Conservation (phyloP, 1,140 invertebrate genomes). For the Drosophila bifasciata region DNA sequence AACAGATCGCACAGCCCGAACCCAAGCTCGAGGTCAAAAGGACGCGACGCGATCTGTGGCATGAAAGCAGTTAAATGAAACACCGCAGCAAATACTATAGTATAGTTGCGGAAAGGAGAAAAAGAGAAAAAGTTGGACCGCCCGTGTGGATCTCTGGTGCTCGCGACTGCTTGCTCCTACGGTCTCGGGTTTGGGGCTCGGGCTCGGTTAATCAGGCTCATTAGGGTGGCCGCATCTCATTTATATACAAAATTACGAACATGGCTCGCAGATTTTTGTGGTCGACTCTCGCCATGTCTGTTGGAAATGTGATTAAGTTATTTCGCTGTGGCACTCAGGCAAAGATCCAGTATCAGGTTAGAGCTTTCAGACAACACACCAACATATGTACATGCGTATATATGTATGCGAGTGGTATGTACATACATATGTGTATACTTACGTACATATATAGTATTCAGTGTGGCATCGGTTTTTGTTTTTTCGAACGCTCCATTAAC, state of each 20-base stretch:
- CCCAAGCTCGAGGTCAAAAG: conserved; percentile 73
- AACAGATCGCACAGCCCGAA: conserved; percentile 8
- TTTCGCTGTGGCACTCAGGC: conserved; percentile 61
- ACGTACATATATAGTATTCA: not conserved
- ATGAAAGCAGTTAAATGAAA: conserved; percentile 82
- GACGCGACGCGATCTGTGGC: conserved; percentile 81
- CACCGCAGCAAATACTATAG: conserved; percentile 65
- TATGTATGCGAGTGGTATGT: conserved; percentile 1
- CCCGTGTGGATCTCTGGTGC: conserved; percentile 38
- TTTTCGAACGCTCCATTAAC: conserved; percentile 82
- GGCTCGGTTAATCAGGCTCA: conserved; percentile 83
- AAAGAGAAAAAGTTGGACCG: conserved; percentile 15
- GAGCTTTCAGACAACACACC: conserved; percentile 37
- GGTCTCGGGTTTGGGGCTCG: too few species aligned
- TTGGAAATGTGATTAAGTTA: conserved; percentile 83
- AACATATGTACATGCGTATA: conserved; percentile 30
- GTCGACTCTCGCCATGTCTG: conserved; percentile 48
- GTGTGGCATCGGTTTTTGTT: conserved; percentile 42
- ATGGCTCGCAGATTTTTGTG: conserved; percentile 79
- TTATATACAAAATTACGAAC: conserved; percentile 81
- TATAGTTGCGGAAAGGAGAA: not conserved
- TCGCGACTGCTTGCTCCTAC: conserved; percentile 1
- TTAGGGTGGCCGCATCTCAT: conserved; percentile 82
- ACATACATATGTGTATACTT: not conserved
- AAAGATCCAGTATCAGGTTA: conserved; percentile 37